phyloP scores from a whole-genome alignment of 1,140 invertebrate genomes.

The Nymphalis io region DNA sequence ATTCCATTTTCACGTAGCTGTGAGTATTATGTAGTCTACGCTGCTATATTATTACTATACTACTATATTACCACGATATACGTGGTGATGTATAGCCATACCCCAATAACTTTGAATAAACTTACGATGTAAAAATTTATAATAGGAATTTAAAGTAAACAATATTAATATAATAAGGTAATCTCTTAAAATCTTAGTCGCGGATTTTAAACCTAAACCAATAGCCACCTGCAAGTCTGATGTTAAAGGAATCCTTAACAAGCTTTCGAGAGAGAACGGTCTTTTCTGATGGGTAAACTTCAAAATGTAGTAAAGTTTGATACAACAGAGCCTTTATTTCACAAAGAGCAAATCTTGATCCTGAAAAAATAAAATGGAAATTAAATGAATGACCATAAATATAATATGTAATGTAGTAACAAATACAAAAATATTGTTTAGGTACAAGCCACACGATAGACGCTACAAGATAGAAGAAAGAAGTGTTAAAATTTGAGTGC shows the following conservation, averaged over 20 bases:
- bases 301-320: constrained; percentile 61
- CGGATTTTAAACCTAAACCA: constrained; percentile 55
- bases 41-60: too few relatives aligned
- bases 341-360: constrained; percentile 75
- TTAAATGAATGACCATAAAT: not conserved
- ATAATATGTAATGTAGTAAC: too few relatives aligned
- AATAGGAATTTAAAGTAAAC: not conserved
- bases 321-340: constrained; percentile 73
- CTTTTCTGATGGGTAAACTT: constrained; percentile 58
- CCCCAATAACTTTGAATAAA: not conserved
- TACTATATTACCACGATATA: too few relatives aligned
- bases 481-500: too few relatives aligned
- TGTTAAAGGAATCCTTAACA: constrained; percentile 53
- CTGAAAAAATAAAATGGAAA: constrained; percentile 43
- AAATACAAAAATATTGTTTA: too few relatives aligned
- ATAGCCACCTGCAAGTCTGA: constrained; percentile 62
- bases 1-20: too few relatives aligned
- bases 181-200: constrained; percentile 5
- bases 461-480: too few relatives aligned
- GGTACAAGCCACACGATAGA: too few relatives aligned
- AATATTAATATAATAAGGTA: too few relatives aligned
- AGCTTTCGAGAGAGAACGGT: constrained; percentile 58
- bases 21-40: too few relatives aligned
- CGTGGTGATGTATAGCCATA: too few relatives aligned
- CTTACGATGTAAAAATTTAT: not conserved